phyloP scores from a whole-genome alignment of 2,113 vertebrate species.

The Heloderma charlesbogerti region DNA sequence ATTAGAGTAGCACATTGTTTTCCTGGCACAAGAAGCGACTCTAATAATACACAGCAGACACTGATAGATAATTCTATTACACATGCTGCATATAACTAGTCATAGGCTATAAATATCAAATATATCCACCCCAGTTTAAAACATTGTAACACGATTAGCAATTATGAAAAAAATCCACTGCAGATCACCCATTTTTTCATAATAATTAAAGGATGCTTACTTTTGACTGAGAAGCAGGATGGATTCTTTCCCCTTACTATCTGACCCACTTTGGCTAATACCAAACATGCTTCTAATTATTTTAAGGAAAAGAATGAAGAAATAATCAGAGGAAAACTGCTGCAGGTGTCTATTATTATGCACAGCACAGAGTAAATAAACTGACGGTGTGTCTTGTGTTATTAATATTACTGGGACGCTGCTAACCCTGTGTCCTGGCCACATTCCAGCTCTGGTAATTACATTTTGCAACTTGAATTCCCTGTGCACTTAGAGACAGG shows the following conservation, averaged over 20 bases:
- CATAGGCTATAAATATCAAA: slow-evolving; percentile 4
- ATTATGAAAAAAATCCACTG: slow-evolving; percentile 25
- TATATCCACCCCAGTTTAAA: slow-evolving; percentile 48
- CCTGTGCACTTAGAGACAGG: slow-evolving; percentile 43
- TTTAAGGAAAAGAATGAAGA: slow-evolving; percentile 49
- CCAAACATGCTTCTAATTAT: slow-evolving; percentile 40
- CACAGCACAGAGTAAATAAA: slow-evolving; percentile 29
- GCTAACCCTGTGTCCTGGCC: slow-evolving; percentile 51
- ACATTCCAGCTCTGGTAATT: slow-evolving; percentile 59
- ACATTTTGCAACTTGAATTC: slow-evolving; percentile 49
- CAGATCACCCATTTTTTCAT: slow-evolving; percentile 55
- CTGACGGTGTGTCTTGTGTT: slow-evolving; percentile 41
- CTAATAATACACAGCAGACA: slow-evolving; percentile 38
- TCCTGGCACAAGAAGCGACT: neutral
- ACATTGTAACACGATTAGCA: slow-evolving; percentile 42
- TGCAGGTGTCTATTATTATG: slow-evolving; percentile 51
- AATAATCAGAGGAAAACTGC: slow-evolving; percentile 25
- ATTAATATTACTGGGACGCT: slow-evolving; percentile 41
- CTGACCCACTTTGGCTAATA: slow-evolving; percentile 40
- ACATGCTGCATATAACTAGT: slow-evolving; percentile 18
- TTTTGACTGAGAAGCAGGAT: slow-evolving; percentile 22
- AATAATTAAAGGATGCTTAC: slow-evolving; percentile 21
- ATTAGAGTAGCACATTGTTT: slow-evolving; percentile 6
- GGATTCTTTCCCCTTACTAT: slow-evolving; percentile 17
- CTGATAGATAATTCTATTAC: slow-evolving; percentile 33